Percentiles rank a stretch among this genome's conserved stretches.
These are phyloP conservation scores for Coregonus clupeaformis DNA, from an alignment of 2,113 vertebrate species.

Conservation along the genomic window DNA sequence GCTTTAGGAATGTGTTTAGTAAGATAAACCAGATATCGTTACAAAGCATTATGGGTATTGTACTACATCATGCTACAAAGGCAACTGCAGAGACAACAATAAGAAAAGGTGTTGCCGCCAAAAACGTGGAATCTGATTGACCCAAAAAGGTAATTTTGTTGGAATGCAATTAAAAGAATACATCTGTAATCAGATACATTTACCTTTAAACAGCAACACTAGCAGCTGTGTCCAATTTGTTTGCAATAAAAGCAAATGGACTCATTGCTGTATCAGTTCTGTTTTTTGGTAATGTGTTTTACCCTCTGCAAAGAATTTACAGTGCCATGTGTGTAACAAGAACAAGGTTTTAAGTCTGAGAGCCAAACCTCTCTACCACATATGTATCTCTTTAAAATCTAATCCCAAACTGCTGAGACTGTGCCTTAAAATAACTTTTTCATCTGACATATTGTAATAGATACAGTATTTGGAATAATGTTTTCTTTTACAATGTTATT, in stretches of 20 bases:
- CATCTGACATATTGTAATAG: constrained; percentile 2
- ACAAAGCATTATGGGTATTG: too few species aligned
- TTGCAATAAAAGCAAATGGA: constrained; percentile 13
- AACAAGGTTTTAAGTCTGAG: background rate
- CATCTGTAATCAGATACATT: constrained; percentile 8
- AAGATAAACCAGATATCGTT: too few species aligned
- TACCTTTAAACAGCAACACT: constrained; percentile 1
- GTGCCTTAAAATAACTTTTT: background rate
- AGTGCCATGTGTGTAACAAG: background rate
- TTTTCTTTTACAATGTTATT: background rate
- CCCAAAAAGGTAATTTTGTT: background rate
- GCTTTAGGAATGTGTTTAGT: too few species aligned
- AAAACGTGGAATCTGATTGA: background rate
- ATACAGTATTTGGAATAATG: background rate
- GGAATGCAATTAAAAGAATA: constrained; percentile 7
- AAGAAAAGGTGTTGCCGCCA: background rate
- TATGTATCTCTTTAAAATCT: background rate
- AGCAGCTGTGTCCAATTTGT: constrained; percentile 22
- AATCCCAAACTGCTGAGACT: background rate
- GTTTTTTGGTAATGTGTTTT: background rate
- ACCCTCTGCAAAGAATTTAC: background rate
- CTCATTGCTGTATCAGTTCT: background rate
- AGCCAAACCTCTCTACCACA: background rate
- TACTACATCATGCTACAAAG: background rate
- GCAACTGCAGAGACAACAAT: background rate